Evolutionary conservation across 92 coral and sea anemone genomes (phyloP), one percentile per base, ranked within the genome.

Genomic region (Porites evermanni): DNA sequence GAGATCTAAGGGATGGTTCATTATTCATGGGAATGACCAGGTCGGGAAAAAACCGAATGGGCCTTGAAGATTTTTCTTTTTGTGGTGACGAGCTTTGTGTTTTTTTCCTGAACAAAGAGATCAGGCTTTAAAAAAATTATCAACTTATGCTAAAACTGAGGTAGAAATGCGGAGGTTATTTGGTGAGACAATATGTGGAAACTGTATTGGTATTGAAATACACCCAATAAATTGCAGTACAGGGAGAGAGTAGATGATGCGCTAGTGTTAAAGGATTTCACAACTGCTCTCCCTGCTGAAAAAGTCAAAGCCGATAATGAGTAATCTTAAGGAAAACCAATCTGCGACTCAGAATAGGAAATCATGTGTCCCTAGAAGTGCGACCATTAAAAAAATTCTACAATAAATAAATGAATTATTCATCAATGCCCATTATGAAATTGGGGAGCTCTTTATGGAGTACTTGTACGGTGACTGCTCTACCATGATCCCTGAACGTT

Each of bases 331-430:
- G 64, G 68, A 24, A 1, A 47, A 63, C 9, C 80, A 79, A 47
- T n/a, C 12, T 65, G 74, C 56, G 16, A 64, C 84, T 2, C 75
- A 65, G 47, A 29, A 67, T 23, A 74, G 77, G 61, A 75, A 79
- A 56, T 53, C 72, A 4, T 8, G 50, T 79, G 84, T 84, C 19
- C 94, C 87, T 16, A 92, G 94, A 18, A 64, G 82, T 20, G 75
- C 76, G 19, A 88, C 85, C 70, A 84, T 88, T 17, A 77, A 84
- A 18, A 88, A 92, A 64, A 66, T 92, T 26, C 58, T 67, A 12
- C 69, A 68, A 21, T n/a, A n/a, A n/a, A n/a, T n/a, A n/a, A n/a
- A n/a, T n/a, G n/a, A n/a, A n/a, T n/a, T n/a, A n/a, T 88, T 92
- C 38, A 75, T 75, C 16, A 69, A 84, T 13, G 53, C 53, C 26